These are phyloP conservation scores for Tribolium madens DNA, from an alignment of 1,140 invertebrate genomes.

Conservation along the genomic window DNA sequence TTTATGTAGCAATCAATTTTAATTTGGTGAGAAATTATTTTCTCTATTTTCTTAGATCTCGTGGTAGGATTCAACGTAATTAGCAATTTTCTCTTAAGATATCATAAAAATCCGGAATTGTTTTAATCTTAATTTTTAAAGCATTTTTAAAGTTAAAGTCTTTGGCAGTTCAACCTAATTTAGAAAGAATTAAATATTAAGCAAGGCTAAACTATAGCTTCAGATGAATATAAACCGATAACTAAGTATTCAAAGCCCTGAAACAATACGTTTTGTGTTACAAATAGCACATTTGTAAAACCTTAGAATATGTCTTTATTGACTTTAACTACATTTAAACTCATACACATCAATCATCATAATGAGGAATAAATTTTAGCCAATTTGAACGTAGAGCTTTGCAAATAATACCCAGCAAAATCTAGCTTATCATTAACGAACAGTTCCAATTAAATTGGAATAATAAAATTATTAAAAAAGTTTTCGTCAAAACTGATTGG, in stretches of 20 bases:
- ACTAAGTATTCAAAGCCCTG: neutral
- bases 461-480: neutral
- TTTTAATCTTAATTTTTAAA: too few relatives aligned
- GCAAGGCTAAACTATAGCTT: too few relatives aligned
- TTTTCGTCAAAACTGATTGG: neutral
- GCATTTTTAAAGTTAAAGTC: neutral
- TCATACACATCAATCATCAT: neutral
- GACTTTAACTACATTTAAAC: neutral
- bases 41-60: too few relatives aligned
- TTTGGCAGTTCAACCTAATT: neutral
- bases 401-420: neutral
- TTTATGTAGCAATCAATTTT: too few relatives aligned
- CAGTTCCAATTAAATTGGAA: neutral
- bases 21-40: too few relatives aligned
- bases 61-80: too few relatives aligned
- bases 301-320: too few relatives aligned
- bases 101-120: too few relatives aligned
- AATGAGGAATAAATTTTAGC: neutral
- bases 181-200: neutral
- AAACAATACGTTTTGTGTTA: constrained; percentile 11
- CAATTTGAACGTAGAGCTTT: neutral
- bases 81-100: too few relatives aligned
- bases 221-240: neutral
- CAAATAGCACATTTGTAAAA: neutral
- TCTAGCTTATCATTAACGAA: neutral